A percentile compares a stretch with the other conserved stretches of the same genome.
Evolutionary conservation across 92 coral and sea anemone species (phyloP).

Genomic region (Desmophyllum pertusum): DNA sequence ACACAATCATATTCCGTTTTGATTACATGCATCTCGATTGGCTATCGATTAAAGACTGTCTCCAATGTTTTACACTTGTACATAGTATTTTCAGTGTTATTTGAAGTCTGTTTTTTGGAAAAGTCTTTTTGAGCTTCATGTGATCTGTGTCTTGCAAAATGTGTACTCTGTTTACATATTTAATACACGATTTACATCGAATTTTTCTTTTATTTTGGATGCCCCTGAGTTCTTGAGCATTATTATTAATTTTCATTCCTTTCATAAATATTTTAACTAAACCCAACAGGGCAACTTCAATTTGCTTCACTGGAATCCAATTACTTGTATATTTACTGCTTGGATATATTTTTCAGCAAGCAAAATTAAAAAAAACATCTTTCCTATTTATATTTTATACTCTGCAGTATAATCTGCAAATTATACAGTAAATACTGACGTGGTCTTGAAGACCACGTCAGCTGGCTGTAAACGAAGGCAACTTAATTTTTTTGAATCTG

Average conservation of each 20-base stretch:
- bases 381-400: no score
- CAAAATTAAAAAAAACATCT: not conserved
- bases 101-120: not conserved
- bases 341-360: no score
- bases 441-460: no score
- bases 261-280: not conserved
- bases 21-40: not conserved
- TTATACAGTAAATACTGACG: no score
- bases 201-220: constrained; percentile 1
- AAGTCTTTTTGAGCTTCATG: not conserved
- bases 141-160: not conserved
- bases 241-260: not conserved
- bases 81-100: not conserved
- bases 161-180: not conserved
- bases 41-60: not conserved
- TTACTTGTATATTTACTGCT: no score
- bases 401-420: no score
- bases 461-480: no score
- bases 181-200: not conserved
- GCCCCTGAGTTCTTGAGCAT: not conserved
- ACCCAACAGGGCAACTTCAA: no score
- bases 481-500: no score
- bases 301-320: not conserved
- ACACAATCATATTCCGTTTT: not conserved
- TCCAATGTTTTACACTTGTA: not conserved